These are phyloP conservation scores for Drosophila algonquin DNA, from an alignment of 2,888 invertebrate genomes.

Conservation along the genomic window DNA sequence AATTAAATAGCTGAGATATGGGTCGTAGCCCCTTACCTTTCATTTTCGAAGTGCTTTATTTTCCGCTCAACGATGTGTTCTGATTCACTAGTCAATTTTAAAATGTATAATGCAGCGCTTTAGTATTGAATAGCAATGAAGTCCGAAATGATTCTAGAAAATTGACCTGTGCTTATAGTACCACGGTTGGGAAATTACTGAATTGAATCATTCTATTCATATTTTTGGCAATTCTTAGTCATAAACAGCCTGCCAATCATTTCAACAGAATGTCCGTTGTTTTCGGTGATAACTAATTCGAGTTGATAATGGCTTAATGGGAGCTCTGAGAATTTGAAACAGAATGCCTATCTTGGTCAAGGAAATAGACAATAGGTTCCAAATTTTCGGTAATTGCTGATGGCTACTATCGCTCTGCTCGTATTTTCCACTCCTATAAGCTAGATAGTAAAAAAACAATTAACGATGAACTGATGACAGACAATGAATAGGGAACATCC, in stretches of 20 bases:
- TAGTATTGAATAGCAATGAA: neutral
- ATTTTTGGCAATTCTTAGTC: slow-evolving; percentile 23
- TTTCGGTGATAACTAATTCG: slow-evolving; percentile 28
- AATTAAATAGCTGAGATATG: no score
- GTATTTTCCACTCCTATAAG: slow-evolving; percentile 25
- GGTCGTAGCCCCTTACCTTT: slow-evolving; percentile 1
- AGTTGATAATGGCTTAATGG: slow-evolving; percentile 15
- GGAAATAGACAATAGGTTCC: slow-evolving; percentile 25
- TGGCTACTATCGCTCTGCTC: slow-evolving; percentile 17
- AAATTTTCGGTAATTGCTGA: slow-evolving; percentile 5
- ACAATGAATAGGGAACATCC: neutral
- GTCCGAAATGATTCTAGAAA: neutral
- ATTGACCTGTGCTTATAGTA: neutral
- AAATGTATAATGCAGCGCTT: neutral
- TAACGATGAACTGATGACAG: neutral
- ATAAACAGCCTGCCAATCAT: slow-evolving; percentile 12
- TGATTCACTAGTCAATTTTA: neutral
- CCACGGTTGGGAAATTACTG: slow-evolving; percentile 16
- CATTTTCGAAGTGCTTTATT: neutral
- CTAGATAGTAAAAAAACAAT: slow-evolving; percentile 13
- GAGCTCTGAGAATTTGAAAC: slow-evolving; percentile 1
- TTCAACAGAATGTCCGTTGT: slow-evolving; percentile 1
- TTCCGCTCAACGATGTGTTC: no score
- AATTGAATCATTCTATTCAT: neutral
- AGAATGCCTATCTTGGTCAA: slow-evolving; percentile 11